phyloP scores from a whole-genome alignment of 2,888 invertebrate genomes.

The Synergus laeviventris region DNA sequence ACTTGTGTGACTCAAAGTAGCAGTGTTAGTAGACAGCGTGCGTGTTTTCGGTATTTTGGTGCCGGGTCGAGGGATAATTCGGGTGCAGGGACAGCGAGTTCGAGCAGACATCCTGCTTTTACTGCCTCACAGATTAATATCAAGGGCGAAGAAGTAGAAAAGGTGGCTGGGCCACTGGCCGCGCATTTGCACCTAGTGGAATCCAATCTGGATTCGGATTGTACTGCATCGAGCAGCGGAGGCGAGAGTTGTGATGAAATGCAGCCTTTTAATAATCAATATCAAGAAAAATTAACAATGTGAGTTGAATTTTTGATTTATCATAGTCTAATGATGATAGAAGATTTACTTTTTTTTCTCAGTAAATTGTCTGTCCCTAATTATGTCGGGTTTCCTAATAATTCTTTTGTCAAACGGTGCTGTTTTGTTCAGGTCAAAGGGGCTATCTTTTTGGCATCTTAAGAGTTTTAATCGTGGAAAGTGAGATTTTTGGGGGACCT shows the following conservation, averaged over 20 bases:
- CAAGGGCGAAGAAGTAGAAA: conserved; percentile 80
- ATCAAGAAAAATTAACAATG: conserved; percentile 87
- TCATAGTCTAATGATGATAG: too few species aligned
- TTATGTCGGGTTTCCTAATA: too few species aligned
- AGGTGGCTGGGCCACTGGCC: conserved; percentile 84
- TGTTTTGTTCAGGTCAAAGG: too few species aligned
- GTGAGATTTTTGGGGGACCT: background rate
- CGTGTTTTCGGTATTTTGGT: conserved; percentile 77
- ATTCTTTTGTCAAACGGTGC: too few species aligned
- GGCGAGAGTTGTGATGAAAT: conserved; percentile 96
- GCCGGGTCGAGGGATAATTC: conserved; percentile 76
- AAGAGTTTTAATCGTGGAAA: too few species aligned
- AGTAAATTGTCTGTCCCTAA: too few species aligned
- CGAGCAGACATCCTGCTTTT: conserved; percentile 68
- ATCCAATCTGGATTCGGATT: conserved; percentile 91
- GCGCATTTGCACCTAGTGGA: conserved; percentile 86
- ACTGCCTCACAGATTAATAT: conserved; percentile 70
- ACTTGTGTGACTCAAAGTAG: conserved; percentile 72
- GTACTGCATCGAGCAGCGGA: conserved; percentile 95
- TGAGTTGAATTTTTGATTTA: conserved; percentile 79
- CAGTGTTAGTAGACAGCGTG: conserved; percentile 69
- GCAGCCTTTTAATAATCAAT: conserved; percentile 86
- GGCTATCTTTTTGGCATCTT: too few species aligned
- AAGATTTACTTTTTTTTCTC: too few species aligned
- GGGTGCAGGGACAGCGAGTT: conserved; percentile 43